phyloP scores from a whole-genome alignment of 2,113 vertebrate species.

The Isichthys henryi region DNA sequence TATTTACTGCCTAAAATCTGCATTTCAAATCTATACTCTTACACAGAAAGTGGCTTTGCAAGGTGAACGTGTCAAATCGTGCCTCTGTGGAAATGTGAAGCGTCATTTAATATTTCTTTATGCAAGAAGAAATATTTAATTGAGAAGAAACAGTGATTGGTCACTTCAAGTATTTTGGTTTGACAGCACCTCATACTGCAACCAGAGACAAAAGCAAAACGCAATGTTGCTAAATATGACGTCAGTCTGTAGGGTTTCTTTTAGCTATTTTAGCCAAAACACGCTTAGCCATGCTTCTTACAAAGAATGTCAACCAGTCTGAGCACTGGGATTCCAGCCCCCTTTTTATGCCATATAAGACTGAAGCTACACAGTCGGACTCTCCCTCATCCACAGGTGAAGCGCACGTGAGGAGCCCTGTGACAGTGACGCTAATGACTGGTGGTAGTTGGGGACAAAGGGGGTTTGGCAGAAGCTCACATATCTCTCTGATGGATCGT shows the following conservation, averaged over 20 bases:
- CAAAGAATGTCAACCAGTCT: not conserved
- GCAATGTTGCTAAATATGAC: not conserved
- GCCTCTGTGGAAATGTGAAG: not conserved
- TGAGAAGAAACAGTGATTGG: not conserved
- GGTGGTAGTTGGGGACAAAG: conserved; percentile 28
- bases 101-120: not conserved
- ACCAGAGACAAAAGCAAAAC: not conserved
- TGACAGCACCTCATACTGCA: not conserved
- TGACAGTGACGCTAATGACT: not conserved
- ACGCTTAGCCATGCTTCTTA: not conserved
- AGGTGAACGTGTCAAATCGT: not conserved
- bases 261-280: not conserved
- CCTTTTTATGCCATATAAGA: not conserved
- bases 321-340: not conserved
- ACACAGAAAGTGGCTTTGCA: not conserved
- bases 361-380: not conserved
- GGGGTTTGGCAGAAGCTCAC: conserved; percentile 27
- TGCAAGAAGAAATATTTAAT: not conserved
- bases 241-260: not conserved
- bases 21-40: not conserved
- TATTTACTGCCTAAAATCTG: not conserved
- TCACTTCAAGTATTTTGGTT: not conserved
- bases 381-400: not conserved
- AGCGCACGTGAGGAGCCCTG: not conserved
- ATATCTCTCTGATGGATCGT: conserved; percentile 38